Percentiles rank a stretch among this genome's conserved stretches.
Evolutionary conservation across 1,140 invertebrate genomes (phyloP).

Genomic region (Telenomus remus): DNA sequence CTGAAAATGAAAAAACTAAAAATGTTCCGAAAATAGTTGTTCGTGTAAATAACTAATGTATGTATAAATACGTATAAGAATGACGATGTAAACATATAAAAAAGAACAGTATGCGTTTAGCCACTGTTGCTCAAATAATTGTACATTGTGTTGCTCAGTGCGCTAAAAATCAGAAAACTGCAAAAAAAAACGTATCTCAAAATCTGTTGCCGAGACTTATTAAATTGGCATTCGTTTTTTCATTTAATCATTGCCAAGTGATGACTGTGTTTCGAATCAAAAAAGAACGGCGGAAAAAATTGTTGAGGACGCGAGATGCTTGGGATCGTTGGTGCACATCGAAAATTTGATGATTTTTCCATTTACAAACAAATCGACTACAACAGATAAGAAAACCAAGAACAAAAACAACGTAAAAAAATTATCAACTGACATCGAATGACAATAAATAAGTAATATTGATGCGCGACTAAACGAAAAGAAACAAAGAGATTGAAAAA

Average conservation of each 20-base stretch:
- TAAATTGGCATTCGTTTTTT: conserved; percentile 52
- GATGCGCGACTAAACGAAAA: conserved; percentile 37
- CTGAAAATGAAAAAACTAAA: conserved; percentile 3
- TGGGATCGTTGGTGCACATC: conserved; percentile 52
- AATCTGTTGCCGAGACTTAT: conserved; percentile 48
- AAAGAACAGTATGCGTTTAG: conserved; percentile 52
- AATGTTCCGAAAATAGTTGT: conserved; percentile 54
- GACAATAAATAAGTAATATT: conserved; percentile 68
- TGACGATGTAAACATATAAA: conserved; percentile 58
- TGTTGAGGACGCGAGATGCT: too few species aligned
- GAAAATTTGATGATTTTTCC: conserved; percentile 54
- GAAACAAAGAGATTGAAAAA: conserved; percentile 20
- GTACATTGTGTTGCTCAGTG: conserved; percentile 63
- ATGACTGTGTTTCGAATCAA: conserved; percentile 52
- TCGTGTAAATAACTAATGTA: conserved; percentile 57
- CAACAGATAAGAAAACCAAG: conserved; percentile 21
- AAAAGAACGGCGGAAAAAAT: conserved; percentile 3
- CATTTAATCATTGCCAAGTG: conserved; percentile 48
- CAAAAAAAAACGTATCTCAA: conserved; percentile 44
- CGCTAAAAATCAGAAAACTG: conserved; percentile 41
- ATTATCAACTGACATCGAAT: conserved; percentile 62
- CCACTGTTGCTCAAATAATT: conserved; percentile 62
- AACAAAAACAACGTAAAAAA: too few species aligned
- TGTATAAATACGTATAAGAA: conserved; percentile 48
- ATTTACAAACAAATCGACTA: conserved; percentile 30